phyloP scores from a whole-genome alignment of 1,140 invertebrate genomes.

The Contarinia nasturtii region DNA sequence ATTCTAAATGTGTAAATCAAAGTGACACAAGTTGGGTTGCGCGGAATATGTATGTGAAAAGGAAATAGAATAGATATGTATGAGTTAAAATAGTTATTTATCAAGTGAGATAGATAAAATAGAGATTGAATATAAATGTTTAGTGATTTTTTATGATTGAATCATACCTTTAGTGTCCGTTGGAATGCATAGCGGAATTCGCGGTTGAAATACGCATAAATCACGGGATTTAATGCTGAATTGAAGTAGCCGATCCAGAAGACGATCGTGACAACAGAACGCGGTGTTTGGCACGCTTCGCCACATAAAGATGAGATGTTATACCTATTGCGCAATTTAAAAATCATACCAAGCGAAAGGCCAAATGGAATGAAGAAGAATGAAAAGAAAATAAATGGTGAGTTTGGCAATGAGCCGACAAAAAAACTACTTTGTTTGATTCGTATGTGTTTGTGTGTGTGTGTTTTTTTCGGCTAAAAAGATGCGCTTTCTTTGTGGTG shows the following conservation, averaged over 20 bases:
- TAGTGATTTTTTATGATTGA: no score
- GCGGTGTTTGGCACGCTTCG: slow-evolving; percentile 23
- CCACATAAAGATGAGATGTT: slow-evolving; percentile 69
- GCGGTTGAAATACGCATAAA: slow-evolving; percentile 93
- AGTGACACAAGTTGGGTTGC: no score
- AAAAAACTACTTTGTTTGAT: no score
- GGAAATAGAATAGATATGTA: slow-evolving; percentile 5
- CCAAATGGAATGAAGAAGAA: not conserved
- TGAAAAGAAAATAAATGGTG: not conserved
- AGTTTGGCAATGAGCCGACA: no score
- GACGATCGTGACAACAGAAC: slow-evolving; percentile 57
- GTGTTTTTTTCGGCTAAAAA: no score
- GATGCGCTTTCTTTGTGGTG: no score
- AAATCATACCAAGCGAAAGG: not conserved
- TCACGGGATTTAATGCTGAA: slow-evolving; percentile 86
- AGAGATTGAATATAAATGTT: no score
- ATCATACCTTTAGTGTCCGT: slow-evolving; percentile 75
- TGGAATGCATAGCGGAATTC: slow-evolving; percentile 88
- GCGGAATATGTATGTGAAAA: not conserved
- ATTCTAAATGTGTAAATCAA: no score
- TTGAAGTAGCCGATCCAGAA: slow-evolving; percentile 98
- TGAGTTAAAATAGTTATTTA: no score
- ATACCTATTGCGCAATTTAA: slow-evolving; percentile 41
- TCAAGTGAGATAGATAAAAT: slow-evolving; percentile 23
- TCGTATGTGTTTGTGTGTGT: no score